Base-by-base conservation (phyloP, 2,888 invertebrate genomes). In the Limnephilus auricula region DNA sequence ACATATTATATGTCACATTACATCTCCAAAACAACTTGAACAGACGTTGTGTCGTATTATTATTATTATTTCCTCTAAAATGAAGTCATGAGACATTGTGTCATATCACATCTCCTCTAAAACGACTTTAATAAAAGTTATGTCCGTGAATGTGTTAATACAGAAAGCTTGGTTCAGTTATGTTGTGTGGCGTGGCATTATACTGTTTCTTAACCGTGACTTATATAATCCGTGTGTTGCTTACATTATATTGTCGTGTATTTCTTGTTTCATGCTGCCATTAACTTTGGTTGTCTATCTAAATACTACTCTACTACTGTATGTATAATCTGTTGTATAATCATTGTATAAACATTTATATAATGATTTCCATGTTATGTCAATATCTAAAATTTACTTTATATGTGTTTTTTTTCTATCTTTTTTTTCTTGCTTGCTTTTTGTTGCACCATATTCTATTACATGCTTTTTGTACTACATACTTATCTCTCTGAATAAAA, bases 191-290 rank as follows among this genome's bases (percentile, higher is more conserved):
- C 37, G 30, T 80, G 32, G 80, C 80, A 9, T 32, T 80, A 15
- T 32, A 80, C 80, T 31, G 12, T 80, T 32, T 80, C 80, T 13
- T 65, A 25, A 65, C 6, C 25, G 65, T 65, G 65, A 65, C 65
- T 80, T 80, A 32, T 80, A 80, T 32, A 18, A 80, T 32, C 37
- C 34, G 78, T 86, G 40, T 92, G 89, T 93, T 92, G 90, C 92
- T 93, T 93, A 92, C 91, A 92, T 93, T 93, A 93, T 92, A 92
- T 92, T 92, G 92, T 93, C 91, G 37, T 93, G 91, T 93, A 87
- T 93, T 92, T 91, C 91, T 82, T 92, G 40, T 93, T 93, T 93
- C 93, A 93, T 91, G 93, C 93, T 93, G 92, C 93, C 92, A 90
- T 91, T 90, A 79, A 90, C 88, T 92, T 84, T 89, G 86, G 92